A percentile compares a stretch with the other conserved stretches of the same genome.
phyloP scores from a whole-genome alignment of 1,140 invertebrate genomes.

The Rhizoglyphus robini region DNA sequence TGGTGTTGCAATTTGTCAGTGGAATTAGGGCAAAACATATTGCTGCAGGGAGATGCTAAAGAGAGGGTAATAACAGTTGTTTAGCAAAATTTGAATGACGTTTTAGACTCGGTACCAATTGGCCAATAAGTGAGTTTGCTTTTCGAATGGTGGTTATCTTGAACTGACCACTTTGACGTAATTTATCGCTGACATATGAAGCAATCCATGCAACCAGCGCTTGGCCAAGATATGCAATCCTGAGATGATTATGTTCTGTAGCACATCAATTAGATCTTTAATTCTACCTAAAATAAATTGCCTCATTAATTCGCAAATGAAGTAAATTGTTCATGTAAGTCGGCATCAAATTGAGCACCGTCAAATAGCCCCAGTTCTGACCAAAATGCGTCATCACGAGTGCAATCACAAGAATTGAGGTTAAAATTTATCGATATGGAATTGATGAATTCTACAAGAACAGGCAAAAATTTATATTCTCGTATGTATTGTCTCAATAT shows the following conservation, averaged over 20 bases:
- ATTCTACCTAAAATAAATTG: too few relatives aligned
- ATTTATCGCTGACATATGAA: slow-evolving; percentile 37
- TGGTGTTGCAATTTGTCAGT: slow-evolving; percentile 48
- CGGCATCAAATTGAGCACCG: slow-evolving; percentile 78
- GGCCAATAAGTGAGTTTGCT: slow-evolving; percentile 25
- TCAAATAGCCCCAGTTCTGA: slow-evolving; percentile 89
- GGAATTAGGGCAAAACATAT: slow-evolving; percentile 53
- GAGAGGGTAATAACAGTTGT: too few relatives aligned
- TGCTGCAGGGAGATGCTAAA: slow-evolving; percentile 48
- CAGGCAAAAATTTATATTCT: too few relatives aligned
- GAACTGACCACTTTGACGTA: slow-evolving; percentile 28
- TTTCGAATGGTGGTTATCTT: slow-evolving; percentile 24
- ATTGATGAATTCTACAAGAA: slow-evolving; percentile 40
- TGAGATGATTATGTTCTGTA: slow-evolving; percentile 44
- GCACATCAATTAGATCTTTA: slow-evolving; percentile 2
- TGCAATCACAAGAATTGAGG: slow-evolving; percentile 74
- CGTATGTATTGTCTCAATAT: too few relatives aligned
- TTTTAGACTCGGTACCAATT: too few relatives aligned
- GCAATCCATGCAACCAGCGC: slow-evolving; percentile 36
- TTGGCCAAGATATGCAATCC: slow-evolving; percentile 44
- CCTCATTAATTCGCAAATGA: slow-evolving; percentile 68
- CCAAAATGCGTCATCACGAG: slow-evolving; percentile 75
- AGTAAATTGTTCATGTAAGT: slow-evolving; percentile 84
- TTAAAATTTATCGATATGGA: slow-evolving; percentile 65
- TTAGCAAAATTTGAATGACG: too few relatives aligned